phyloP scores from a whole-genome alignment of 1,140 invertebrate species.

The Leptopilina boulardi region DNA sequence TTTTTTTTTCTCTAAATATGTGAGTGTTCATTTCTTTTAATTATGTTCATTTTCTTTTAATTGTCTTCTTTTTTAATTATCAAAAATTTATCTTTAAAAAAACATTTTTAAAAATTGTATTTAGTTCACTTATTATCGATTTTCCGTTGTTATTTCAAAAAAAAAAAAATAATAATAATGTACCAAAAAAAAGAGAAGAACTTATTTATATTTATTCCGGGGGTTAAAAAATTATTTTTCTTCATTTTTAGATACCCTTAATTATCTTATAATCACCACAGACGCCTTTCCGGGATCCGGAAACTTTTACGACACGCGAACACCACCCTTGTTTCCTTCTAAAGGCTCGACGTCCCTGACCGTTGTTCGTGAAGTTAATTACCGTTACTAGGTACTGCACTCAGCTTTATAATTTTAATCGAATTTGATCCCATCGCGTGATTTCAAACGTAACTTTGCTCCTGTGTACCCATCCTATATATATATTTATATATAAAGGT shows the following conservation, averaged over 20 bases:
- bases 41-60: too few relatives aligned
- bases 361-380: conserved; percentile 28
- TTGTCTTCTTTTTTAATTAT: too few relatives aligned
- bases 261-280: conserved; percentile 12
- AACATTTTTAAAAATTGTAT: too few relatives aligned
- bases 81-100: too few relatives aligned
- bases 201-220: neutral
- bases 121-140: too few relatives aligned
- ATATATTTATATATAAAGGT: too few relatives aligned
- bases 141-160: neutral
- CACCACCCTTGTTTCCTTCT: conserved; percentile 13
- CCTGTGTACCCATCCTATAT: too few relatives aligned
- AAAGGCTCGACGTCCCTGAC: conserved; percentile 10
- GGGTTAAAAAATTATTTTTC: neutral
- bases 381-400: conserved; percentile 7
- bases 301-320: conserved; percentile 33
- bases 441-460: neutral
- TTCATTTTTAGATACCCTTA: neutral
- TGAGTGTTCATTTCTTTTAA: too few relatives aligned
- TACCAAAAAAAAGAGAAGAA: neutral
- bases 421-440: conserved; percentile 25
- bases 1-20: too few relatives aligned
- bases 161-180: neutral
- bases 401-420: conserved; percentile 31
- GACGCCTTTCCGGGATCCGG: neutral